Percentiles rank a stretch among this genome's conserved stretches.
Evolutionary conservation across 2,888 invertebrate species (phyloP).

Genomic region (Drosophila tanythrix): DNA sequence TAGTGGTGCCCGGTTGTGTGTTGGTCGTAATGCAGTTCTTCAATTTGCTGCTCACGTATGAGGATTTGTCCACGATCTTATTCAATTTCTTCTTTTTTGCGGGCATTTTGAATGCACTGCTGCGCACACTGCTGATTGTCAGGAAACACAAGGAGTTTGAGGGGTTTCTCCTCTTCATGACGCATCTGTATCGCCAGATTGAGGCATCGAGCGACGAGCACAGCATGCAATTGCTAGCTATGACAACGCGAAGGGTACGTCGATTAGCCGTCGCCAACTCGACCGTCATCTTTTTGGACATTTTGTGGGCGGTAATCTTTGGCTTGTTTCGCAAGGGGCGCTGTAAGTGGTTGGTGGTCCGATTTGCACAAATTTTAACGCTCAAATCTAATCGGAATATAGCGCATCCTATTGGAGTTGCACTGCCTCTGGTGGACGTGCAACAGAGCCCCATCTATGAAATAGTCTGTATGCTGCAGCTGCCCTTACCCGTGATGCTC

Average conservation of each 20-base stretch:
- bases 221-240: constrained; percentile 52
- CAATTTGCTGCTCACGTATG: constrained; percentile 74
- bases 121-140: constrained; percentile 79
- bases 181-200: constrained; percentile 70
- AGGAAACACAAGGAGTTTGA: constrained; percentile 74
- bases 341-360: constrained; percentile 48
- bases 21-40: constrained; percentile 80
- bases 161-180: constrained; percentile 68
- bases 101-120: constrained; percentile 76
- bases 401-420: constrained; percentile 82
- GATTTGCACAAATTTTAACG: background rate
- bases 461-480: constrained; percentile 75
- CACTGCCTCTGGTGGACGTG: constrained; percentile 78
- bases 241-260: constrained; percentile 65
- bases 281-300: constrained; percentile 69
- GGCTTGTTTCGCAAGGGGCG: constrained; percentile 68
- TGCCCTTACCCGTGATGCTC: constrained; percentile 69
- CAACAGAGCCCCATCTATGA: constrained; percentile 76
- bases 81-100: constrained; percentile 78
- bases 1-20: constrained; percentile 71
- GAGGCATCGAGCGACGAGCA: constrained; percentile 57
- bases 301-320: constrained; percentile 69
- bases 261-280: constrained; percentile 79
- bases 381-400: background rate
- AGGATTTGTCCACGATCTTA: constrained; percentile 74